Conservation (phyloP, 2,888 invertebrate genomes). For the Drosophila testacea region DNA sequence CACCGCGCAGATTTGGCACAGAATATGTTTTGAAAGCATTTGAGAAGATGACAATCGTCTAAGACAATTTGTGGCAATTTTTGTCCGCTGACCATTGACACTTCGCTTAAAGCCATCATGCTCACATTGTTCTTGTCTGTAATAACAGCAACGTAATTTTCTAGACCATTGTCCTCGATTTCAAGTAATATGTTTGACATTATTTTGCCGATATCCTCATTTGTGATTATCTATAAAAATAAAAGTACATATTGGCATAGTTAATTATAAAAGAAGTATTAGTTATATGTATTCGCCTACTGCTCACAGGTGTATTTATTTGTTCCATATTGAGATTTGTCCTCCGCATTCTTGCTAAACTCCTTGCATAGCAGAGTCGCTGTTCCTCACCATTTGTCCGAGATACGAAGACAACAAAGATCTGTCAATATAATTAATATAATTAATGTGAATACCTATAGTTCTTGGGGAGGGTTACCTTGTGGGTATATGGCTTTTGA, state of each 20-base stretch:
- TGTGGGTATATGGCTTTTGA: constrained; percentile 42
- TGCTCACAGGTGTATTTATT: constrained; percentile 29
- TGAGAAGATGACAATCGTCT: constrained; percentile 31
- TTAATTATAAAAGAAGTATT: not conserved
- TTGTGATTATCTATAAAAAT: constrained; percentile 32
- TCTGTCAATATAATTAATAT: constrained; percentile 1
- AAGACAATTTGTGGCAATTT: constrained; percentile 32
- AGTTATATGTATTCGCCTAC: not conserved
- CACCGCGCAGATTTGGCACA: constrained; percentile 31
- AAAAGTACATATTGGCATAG: too few relatives aligned
- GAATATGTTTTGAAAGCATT: constrained; percentile 29
- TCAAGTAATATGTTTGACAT: constrained; percentile 45
- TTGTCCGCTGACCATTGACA: constrained; percentile 4
- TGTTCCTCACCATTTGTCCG: constrained; percentile 47
- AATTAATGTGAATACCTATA: not conserved
- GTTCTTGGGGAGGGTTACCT: constrained; percentile 18
- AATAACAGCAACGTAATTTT: constrained; percentile 45
- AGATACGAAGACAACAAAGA: constrained; percentile 40
- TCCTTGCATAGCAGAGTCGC: constrained; percentile 49
- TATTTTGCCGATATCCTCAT: constrained; percentile 29
- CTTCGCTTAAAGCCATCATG: constrained; percentile 25
- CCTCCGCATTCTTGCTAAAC: constrained; percentile 19
- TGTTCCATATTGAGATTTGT: constrained; percentile 3
- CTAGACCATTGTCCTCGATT: constrained; percentile 46
- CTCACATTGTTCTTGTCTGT: constrained; percentile 12